Percentiles rank a stretch among this genome's conserved stretches.
Evolutionary conservation across 2,797 vertebrate species (phyloP).

Genomic region (Crocidura indochinensis): DNA sequence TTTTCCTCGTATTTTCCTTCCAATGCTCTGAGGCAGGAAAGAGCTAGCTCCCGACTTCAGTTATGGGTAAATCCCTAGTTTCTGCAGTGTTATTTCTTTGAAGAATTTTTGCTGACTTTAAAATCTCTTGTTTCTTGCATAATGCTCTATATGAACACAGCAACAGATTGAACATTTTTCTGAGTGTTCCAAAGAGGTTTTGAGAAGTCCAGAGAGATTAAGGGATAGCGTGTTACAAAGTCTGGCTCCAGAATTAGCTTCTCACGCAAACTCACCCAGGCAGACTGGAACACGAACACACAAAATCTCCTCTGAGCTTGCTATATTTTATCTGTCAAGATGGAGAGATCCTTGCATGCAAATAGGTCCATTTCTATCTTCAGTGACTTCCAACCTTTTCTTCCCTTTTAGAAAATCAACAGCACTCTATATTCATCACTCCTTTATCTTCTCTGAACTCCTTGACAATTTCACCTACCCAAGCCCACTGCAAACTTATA

Average conservation of each 20-base stretch:
- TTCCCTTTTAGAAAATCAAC: conserved; percentile 60
- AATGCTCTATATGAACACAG: no score
- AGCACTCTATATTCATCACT: conserved; percentile 23
- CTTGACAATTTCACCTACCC: conserved; percentile 60
- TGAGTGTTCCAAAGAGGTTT: neutral
- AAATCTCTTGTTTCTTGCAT: neutral
- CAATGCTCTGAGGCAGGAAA: no score
- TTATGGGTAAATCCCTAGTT: neutral
- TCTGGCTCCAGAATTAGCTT: neutral
- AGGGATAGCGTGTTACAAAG: conserved; percentile 13
- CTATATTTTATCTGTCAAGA: neutral
- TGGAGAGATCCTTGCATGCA: neutral
- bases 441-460: conserved; percentile 51
- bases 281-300: neutral
- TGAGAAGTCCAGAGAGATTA: conserved; percentile 17
- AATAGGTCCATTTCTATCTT: conserved; percentile 18
- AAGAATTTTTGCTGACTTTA: neutral
- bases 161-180: neutral
- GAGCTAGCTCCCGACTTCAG: neutral
- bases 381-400: conserved; percentile 53
- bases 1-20: neutral
- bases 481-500: conserved; percentile 45
- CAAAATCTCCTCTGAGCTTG: neutral
- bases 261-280: neutral
- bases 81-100: conserved; percentile 15